Percentiles rank a stretch among this genome's conserved stretches.
Evolutionary conservation across 92 coral and sea anemone species (phyloP).

Genomic region (Nematostella vectensis): DNA sequence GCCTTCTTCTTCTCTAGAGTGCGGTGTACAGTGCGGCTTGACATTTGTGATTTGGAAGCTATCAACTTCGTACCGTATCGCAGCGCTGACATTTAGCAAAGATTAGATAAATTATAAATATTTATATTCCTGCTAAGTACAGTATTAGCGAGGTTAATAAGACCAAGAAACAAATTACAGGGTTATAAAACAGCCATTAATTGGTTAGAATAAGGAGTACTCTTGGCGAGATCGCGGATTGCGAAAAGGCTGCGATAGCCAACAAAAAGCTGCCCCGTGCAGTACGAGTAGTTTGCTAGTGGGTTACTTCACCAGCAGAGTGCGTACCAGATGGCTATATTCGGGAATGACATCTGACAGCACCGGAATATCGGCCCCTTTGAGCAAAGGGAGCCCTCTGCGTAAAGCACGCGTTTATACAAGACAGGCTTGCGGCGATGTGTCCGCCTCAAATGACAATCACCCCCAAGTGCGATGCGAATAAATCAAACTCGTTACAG

Average conservation of each 20-base stretch:
- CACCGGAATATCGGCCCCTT: constrained; percentile 80
- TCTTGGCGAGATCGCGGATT: constrained; percentile 47
- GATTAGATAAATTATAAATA: constrained; percentile 48
- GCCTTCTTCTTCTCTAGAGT: too few relatives aligned
- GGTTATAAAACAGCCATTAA: constrained; percentile 52
- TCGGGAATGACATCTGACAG: constrained; percentile 54
- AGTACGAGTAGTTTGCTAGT: background rate
- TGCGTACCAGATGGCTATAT: constrained; percentile 33
- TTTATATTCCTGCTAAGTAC: constrained; percentile 25
- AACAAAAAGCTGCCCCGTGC: too few relatives aligned
- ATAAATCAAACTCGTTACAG: too few relatives aligned
- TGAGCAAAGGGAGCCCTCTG: constrained; percentile 29
- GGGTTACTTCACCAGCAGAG: background rate
- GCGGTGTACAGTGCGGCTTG: too few relatives aligned
- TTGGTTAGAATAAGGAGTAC: constrained; percentile 65
- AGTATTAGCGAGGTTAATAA: constrained; percentile 67
- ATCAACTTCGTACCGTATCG: too few relatives aligned
- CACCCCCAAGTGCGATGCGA: too few relatives aligned
- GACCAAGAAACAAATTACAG: constrained; percentile 49
- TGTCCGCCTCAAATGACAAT: background rate
- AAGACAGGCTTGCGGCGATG: constrained; percentile 9
- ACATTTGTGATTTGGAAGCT: background rate
- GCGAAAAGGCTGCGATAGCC: too few relatives aligned
- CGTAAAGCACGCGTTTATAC: constrained; percentile 7
- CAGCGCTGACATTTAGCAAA: constrained; percentile 32